Base-by-base conservation (phyloP, 2,797 vertebrate genomes). In the Carcharodon carcharias region DNA sequence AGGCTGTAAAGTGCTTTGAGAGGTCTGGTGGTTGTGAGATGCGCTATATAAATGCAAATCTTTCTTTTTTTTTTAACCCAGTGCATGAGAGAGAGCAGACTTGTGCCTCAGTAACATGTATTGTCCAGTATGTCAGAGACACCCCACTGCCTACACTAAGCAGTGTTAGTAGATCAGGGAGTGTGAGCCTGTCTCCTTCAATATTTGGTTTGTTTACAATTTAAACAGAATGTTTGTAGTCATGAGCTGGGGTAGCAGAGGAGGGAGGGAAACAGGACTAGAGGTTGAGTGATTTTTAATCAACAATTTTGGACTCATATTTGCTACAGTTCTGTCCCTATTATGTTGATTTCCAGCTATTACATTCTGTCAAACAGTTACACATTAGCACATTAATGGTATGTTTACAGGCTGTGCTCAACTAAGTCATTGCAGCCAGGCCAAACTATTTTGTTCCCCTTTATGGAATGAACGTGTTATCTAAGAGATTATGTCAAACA, bases 401-500 rank as follows among this genome's bases (percentile, higher is more conserved):
- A n/a, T 91, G 88, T 91, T 91, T 63, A 92, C 58, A 23, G 89
- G 23, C 89, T n/a, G 58, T n/a, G 14, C 35, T 23, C 12, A 21
- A 11, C 54, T 56, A 1, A 12, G 40, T 65, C 21, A 58, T 6
- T 89, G 0, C 28, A 23, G 18, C 16, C 40, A 50, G 45, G 40
- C 0, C 45, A 50, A 50, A 67, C 63, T 45, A 26, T 65, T 67
- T 93, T 40, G 61, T 7, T 67, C 91, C n/a, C 61, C 45, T 67
- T 65, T 93, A 26, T 93, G 58, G 58, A 18, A 16, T 65, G 89
- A 21, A 92, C n/a, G 89, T 93, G 91, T 40, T 85, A 85, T 85
- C n/a, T 67, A 40, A 93, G 91, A 93, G 91, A 93, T 93, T 67
- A 23, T 93, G 91, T 93, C n/a, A 67, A 40, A 45, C 91, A 67